Evolutionary conservation across 2,113 vertebrate species (phyloP).

Genomic region (Laticauda laticaudata): DNA sequence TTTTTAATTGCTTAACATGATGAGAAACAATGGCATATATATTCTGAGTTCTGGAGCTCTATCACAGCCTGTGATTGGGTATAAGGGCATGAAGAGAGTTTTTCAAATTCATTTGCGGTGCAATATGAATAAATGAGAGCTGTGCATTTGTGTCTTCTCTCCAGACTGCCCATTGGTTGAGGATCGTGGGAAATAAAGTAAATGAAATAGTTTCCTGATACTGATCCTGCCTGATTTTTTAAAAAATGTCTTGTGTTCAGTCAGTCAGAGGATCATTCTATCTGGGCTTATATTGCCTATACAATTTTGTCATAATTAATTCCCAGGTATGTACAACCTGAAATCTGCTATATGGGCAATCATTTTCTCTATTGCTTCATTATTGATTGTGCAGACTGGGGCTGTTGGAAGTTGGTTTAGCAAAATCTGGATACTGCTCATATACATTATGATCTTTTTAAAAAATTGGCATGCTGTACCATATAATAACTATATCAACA

Average conservation of each 20-base stretch:
- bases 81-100: too few relatives aligned
- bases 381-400: too few relatives aligned
- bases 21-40: background rate
- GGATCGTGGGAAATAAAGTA: too few relatives aligned
- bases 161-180: too few relatives aligned
- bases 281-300: background rate
- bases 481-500: background rate
- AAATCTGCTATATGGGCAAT: too few relatives aligned
- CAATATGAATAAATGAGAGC: too few relatives aligned
- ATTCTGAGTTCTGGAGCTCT: background rate
- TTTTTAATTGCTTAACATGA: background rate
- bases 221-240: too few relatives aligned
- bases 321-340: too few relatives aligned
- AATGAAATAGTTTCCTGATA: too few relatives aligned
- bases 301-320: background rate
- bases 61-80: background rate
- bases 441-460: background rate
- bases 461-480: background rate
- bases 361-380: too few relatives aligned
- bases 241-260: background rate
- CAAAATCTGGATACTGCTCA: background rate
- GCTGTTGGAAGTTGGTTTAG: background rate
- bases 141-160: too few relatives aligned
- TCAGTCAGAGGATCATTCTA: background rate
- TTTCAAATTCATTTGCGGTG: too few relatives aligned